These are phyloP conservation scores for Perdita meconis DNA, from an alignment of 2,888 invertebrate species.

Conservation along the genomic window DNA sequence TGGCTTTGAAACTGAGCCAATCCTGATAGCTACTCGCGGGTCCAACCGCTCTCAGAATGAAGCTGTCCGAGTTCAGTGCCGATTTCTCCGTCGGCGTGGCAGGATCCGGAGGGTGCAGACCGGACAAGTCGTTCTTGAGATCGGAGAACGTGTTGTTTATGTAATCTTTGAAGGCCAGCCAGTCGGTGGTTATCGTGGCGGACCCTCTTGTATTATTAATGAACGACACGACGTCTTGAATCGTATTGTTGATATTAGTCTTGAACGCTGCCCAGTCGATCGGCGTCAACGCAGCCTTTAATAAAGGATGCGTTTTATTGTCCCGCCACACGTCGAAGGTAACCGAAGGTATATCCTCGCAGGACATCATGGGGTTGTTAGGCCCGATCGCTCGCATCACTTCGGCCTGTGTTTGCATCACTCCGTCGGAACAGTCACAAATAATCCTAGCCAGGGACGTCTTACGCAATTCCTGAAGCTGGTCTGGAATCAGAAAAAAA, in stretches of 20 bases:
- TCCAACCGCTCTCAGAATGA: constrained; percentile 1
- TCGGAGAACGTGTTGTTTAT: constrained; percentile 68
- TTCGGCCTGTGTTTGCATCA: constrained; percentile 87
- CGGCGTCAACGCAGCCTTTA: constrained; percentile 24
- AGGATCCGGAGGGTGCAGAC: constrained; percentile 41
- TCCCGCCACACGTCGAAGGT: constrained; percentile 87
- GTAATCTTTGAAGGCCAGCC: constrained; percentile 66
- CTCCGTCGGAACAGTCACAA: constrained; percentile 90
- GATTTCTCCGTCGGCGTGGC: not conserved
- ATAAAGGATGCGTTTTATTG: not conserved
- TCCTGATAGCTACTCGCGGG: constrained; percentile 39
- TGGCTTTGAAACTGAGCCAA: constrained; percentile 67
- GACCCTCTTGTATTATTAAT: constrained; percentile 54
- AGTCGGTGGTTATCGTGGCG: constrained; percentile 52
- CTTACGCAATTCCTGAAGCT: constrained; percentile 92
- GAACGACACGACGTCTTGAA: constrained; percentile 62
- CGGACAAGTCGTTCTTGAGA: constrained; percentile 65
- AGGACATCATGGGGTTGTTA: constrained; percentile 88
- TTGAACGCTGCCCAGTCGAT: constrained; percentile 66
- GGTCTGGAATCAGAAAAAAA: constrained; percentile 85
- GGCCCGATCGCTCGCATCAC: constrained; percentile 89
- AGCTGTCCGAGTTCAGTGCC: constrained; percentile 3
- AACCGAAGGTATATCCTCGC: constrained; percentile 87
- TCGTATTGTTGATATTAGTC: constrained; percentile 69
- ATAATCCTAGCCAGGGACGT: constrained; percentile 90